phyloP scores from a whole-genome alignment of 2,797 vertebrate genomes.

The Bradypus variegatus region DNA sequence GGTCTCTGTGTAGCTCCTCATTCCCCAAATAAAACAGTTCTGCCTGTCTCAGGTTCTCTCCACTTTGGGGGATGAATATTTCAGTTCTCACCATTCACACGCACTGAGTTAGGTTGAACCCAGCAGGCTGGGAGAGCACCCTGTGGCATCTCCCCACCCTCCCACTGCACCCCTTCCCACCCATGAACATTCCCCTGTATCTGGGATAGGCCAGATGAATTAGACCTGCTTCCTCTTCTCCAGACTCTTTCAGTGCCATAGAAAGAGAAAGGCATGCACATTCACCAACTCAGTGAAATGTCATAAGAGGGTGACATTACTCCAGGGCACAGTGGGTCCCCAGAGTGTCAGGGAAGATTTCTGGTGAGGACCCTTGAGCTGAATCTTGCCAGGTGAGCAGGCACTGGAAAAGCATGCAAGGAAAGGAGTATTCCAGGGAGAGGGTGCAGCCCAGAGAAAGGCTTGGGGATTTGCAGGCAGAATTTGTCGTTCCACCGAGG shows the following conservation, averaged over 20 bases:
- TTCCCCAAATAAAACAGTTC: constrained; percentile 20
- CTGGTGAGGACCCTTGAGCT: not conserved
- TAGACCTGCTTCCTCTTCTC: not conserved
- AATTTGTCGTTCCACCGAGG: not conserved
- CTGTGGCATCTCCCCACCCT: not conserved
- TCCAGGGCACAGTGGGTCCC: not conserved
- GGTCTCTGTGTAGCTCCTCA: not conserved
- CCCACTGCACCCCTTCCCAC: too few relatives aligned
- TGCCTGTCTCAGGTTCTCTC: not conserved
- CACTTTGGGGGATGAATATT: not conserved
- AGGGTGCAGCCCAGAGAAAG: not conserved
- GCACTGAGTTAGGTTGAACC: not conserved
- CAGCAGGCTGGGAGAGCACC: not conserved
- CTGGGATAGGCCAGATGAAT: not conserved
- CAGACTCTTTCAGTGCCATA: not conserved
- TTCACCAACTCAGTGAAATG: not conserved
- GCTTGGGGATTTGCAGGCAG: not conserved
- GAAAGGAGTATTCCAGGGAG: not conserved
- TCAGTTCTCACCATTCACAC: not conserved
- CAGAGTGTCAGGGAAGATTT: not conserved
- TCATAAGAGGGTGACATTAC: not conserved
- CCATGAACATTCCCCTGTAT: not conserved
- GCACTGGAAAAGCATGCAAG: not conserved
- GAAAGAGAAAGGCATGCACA: not conserved
- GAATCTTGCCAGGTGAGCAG: not conserved